phyloP scores from a whole-genome alignment of 2,797 vertebrate genomes.

The Cynopterus sphinx region DNA sequence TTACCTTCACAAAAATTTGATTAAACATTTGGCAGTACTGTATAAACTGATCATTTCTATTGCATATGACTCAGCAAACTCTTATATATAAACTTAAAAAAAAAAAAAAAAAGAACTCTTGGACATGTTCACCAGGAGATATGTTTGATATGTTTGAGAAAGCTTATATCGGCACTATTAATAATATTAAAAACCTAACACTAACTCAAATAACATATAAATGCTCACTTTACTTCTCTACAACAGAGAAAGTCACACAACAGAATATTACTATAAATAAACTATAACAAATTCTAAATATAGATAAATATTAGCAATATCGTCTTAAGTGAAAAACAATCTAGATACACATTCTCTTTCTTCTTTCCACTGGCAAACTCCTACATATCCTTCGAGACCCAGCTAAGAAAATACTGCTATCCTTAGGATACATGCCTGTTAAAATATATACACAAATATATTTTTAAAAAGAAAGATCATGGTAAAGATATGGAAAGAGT shows the following conservation, averaged over 20 bases:
- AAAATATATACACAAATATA: not conserved
- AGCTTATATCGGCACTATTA: not conserved
- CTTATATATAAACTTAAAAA: not conserved
- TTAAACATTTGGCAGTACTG: not conserved
- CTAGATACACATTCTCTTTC: not conserved
- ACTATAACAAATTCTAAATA: not conserved
- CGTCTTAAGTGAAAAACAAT: not conserved
- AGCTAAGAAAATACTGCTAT: no score
- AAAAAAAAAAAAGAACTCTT: not conserved
- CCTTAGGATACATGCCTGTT: not conserved
- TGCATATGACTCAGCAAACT: not conserved
- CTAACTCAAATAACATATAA: not conserved
- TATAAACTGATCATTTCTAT: not conserved
- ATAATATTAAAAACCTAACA: not conserved
- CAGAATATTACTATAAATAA: not conserved
- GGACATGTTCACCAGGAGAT: not conserved
- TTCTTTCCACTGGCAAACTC: no score
- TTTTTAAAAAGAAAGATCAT: not conserved
- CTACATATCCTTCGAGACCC: no score
- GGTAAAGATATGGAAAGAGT: not conserved
- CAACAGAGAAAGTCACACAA: not conserved
- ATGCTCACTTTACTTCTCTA: not conserved
- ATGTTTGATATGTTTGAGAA: not conserved
- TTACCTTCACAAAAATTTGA: not conserved
- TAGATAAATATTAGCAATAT: not conserved